Conservation (phyloP, 2,113 vertebrate species). For the Sitta europaea region DNA sequence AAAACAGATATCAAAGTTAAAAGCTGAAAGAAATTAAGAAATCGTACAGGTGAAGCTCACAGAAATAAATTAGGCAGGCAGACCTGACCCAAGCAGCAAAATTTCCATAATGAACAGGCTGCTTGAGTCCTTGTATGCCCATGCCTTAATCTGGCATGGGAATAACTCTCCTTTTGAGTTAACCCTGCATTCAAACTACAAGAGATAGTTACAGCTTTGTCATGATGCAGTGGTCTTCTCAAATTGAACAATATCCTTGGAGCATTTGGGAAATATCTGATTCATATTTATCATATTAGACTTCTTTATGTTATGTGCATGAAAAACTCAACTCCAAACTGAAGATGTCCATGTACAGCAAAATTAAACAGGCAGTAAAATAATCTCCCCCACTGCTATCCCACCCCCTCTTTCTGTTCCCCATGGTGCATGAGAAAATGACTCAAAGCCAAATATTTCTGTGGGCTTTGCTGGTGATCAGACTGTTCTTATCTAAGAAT, state of each 20-base stretch:
- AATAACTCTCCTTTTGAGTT: not conserved
- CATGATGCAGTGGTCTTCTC: not conserved
- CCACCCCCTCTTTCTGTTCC: not conserved
- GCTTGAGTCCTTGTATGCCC: not conserved
- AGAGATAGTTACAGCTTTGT: not conserved
- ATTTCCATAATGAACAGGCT: not conserved
- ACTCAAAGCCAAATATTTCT: slow-evolving; percentile 55
- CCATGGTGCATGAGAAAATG: not conserved
- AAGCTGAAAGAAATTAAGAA: not conserved
- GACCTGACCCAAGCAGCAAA: not conserved
- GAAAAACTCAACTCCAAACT: not conserved
- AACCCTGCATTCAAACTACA: not conserved
- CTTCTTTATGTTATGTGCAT: not conserved
- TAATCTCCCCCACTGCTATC: not conserved
- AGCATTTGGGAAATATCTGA: not conserved
- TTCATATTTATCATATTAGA: not conserved
- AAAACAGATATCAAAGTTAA: not conserved
- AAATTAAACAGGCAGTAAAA: not conserved
- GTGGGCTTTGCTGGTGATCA: slow-evolving; percentile 44
- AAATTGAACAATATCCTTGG: not conserved
- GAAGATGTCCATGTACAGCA: not conserved
- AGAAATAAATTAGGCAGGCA: not conserved
- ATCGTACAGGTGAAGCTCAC: not conserved
- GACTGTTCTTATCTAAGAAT: slow-evolving; percentile 57
- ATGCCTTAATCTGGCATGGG: not conserved